phyloP scores from a whole-genome alignment of 2,113 vertebrate genomes.

The Anolis sagrei region DNA sequence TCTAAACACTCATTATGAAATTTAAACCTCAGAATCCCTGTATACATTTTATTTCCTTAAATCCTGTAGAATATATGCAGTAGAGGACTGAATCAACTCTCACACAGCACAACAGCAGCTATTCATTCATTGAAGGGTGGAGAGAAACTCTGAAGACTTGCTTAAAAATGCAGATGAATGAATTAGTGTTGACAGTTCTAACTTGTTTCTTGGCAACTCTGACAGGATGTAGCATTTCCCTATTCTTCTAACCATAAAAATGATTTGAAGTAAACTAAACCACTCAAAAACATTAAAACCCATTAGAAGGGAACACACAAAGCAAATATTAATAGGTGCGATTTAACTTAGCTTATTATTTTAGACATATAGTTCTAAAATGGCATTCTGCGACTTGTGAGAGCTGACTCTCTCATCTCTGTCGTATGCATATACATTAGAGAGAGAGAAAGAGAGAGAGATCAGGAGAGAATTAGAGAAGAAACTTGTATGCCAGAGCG shows the following conservation, averaged over 20 bases:
- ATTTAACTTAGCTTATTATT: constrained; percentile 20
- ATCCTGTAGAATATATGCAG: neutral
- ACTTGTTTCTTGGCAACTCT: constrained; percentile 27
- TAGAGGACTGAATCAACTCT: neutral
- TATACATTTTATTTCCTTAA: neutral
- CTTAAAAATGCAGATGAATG: constrained; percentile 42
- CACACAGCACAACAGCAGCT: constrained; percentile 24
- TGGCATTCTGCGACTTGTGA: neutral
- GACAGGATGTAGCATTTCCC: constrained; percentile 10
- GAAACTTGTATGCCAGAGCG: rapidly evolving
- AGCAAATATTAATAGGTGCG: neutral
- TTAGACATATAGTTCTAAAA: constrained; percentile 36
- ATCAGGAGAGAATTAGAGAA: rapidly evolving
- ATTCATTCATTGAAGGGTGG: constrained; percentile 11
- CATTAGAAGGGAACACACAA: constrained; percentile 5
- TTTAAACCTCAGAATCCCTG: neutral
- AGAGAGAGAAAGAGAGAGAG: too few relatives aligned
- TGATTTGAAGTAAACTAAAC: constrained; percentile 20
- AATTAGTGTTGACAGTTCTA: constrained; percentile 20
- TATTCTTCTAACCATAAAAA: constrained; percentile 25
- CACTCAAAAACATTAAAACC: constrained; percentile 2
- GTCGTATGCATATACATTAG: neutral
- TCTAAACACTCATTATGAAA: neutral
- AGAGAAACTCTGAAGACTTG: neutral
- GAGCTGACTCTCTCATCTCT: neutral